phyloP scores from a whole-genome alignment of 1,140 invertebrate genomes.

The Drosophila bocqueti region DNA sequence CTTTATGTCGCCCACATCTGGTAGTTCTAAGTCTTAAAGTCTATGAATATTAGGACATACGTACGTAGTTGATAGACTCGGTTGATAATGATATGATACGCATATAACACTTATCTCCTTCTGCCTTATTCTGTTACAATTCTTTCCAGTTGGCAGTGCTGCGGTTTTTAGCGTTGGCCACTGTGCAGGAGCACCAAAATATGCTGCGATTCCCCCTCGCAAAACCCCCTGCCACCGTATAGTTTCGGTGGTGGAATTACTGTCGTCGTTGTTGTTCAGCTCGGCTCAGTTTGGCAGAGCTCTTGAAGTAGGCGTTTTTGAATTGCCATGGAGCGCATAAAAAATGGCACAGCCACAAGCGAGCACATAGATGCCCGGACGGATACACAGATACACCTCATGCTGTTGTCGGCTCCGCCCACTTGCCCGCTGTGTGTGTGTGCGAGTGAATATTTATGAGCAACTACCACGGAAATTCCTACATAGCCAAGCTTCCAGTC shows the following conservation, averaged over 20 bases:
- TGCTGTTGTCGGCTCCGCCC: conserved; percentile 79
- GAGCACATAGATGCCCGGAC: conserved; percentile 28
- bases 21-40: too few relatives aligned
- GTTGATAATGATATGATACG: too few relatives aligned
- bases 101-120: too few relatives aligned
- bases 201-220: conserved; percentile 19
- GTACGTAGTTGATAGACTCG: too few relatives aligned
- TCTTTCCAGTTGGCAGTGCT: not conserved
- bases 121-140: too few relatives aligned
- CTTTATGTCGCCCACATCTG: too few relatives aligned
- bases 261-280: conserved; percentile 40
- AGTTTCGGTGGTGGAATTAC: conserved; percentile 61
- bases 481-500: conserved; percentile 68
- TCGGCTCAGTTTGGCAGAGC: conserved; percentile 33
- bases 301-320: conserved; percentile 84
- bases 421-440: conserved; percentile 60
- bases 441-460: conserved; percentile 73
- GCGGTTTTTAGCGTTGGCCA: not conserved
- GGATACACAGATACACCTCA: conserved; percentile 66
- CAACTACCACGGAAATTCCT: conserved; percentile 75
- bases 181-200: conserved; percentile 67
- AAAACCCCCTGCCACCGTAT: conserved; percentile 12
- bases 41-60: too few relatives aligned
- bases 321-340: conserved; percentile 82
- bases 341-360: conserved; percentile 60